Base-by-base conservation (phyloP, 2,888 invertebrate genomes). In the Elysia crispata region DNA sequence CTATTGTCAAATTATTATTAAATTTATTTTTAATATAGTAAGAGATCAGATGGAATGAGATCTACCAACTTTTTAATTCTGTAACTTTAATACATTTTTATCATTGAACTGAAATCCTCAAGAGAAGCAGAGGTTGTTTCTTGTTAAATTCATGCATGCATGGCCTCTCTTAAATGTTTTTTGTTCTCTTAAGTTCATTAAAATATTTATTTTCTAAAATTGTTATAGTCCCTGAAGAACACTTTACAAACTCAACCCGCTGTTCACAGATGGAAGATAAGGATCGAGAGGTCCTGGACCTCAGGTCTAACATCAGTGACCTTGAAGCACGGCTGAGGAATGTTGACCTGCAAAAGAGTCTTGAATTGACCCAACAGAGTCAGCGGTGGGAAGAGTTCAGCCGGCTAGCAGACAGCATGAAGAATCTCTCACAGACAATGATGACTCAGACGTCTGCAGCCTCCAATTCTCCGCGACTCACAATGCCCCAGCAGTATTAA, bases 351-450 rank as follows among this genome's bases (percentile, higher is more conserved):
- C 81, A 88, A 80, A 88, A 89, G 66, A 82, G 81, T 0, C 76
- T 90, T 33, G 89, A 91, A 81, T 82, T 85, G 6, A 84, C 86
- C 1, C 81, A 89, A 25, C 91, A 92, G 83, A 87, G 84, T 50
- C 91, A 91, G 85, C 90, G 90, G 79, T 92, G 92, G 92, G 88
- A 89, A 66, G 92, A 92, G 85, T 91, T 92, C 83, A 88, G 88
- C 57, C 86, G 87, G n/a, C 85, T 92, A 73, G 92, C 92, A 0
- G 91, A 91, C 74, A 90, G 88, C 83, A 91, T 92, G 91, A 86
- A 90, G 76, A 86, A 84, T 6, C 82, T 92, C 62, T 90, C 91
- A 0, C 86, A 86, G 75, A 85, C 87, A 6, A 91, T 91, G 91
- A 84, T 84, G 20, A 31, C 74, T 3, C 73, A 83, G 66, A 49